Base-by-base conservation (phyloP, 2,113 vertebrate species). In the Plestiodon gilberti region DNA sequence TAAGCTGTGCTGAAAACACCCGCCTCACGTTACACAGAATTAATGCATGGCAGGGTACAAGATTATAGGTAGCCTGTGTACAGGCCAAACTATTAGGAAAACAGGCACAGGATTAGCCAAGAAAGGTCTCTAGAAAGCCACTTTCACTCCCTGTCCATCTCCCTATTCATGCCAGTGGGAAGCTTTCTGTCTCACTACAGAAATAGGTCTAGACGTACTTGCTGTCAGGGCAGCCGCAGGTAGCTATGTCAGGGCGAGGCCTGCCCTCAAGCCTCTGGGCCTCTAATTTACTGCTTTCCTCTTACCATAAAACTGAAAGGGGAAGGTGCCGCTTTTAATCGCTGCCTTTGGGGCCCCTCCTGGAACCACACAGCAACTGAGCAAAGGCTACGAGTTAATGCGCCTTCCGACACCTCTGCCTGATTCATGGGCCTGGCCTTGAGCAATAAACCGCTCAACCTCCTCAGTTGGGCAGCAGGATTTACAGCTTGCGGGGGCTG, bases 391-490 rank as follows among this genome's bases (percentile, higher is more conserved):
- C 90, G 92, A 94, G 95, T 95, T 95, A 96, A 95, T 94, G 95
- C 94, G 95, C 94, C 95, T 97, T 96, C 95, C 95, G 95, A 97
- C 93, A 94, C 94, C 95, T 92, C 94, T 95, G 90, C 95, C 93
- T 97, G 97, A 97, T 97, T 97, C 96, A 97, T 95, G 95, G 95
- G 93, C 95, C 95, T 97, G 95, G 96, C 96, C 96, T 95, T 95
- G 95, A 94, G 94, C 96, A 95, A 95, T 97, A 96, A 96, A 97
- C 96, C 90, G 94, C 89, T 96, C 96, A 96, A 95, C 95, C 93
- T 91, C 92, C 92, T 78, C 2, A 70, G 93, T 94, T 95, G 84
- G 90, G 91, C 83, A 86, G 91, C 94, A 96, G 94, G 95, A 97
- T 97, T 97, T 97, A 97, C 95, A 95, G 93, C 95, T 88, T 92